Evolutionary conservation across 2,797 vertebrate genomes (phyloP).

Genomic region (Brotogeris chrysoptera): DNA sequence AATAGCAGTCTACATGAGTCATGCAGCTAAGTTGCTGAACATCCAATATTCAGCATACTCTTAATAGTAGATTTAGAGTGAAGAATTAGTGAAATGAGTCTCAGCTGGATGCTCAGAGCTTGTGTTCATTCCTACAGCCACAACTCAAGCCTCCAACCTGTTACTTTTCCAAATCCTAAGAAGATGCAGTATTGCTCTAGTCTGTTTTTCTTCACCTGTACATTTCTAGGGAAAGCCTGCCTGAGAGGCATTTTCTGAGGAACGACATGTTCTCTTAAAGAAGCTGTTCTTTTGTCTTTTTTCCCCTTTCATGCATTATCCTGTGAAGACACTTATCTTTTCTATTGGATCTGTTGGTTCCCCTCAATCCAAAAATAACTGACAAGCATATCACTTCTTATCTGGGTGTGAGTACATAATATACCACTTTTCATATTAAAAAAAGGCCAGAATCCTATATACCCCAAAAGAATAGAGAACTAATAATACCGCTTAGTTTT

Average conservation of each 20-base stretch:
- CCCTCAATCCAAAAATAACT: neutral
- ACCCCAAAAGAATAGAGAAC: neutral
- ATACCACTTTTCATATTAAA: neutral
- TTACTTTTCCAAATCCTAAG: neutral
- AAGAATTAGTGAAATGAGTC: neutral
- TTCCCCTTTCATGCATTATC: neutral
- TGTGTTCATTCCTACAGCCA: neutral
- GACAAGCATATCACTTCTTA: neutral
- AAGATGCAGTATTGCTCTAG: neutral
- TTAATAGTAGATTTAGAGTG: slow-evolving; percentile 37
- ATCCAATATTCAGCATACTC: slow-evolving; percentile 9
- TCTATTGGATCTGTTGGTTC: neutral
- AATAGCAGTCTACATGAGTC: slow-evolving; percentile 59
- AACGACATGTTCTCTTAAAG: neutral
- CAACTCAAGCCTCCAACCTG: neutral
- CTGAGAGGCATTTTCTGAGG: neutral
- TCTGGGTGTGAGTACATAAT: neutral
- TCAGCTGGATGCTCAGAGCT: neutral
- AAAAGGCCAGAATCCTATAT: neutral
- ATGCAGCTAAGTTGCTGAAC: slow-evolving; percentile 39
- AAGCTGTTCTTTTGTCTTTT: neutral
- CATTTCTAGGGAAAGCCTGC: neutral
- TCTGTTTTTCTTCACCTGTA: neutral
- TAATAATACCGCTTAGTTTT: neutral
- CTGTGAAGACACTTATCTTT: neutral